Percentiles rank a stretch among this genome's conserved stretches.
Evolutionary conservation across 2,888 invertebrate genomes (phyloP).

Genomic region (Scrobipalpa costella): DNA sequence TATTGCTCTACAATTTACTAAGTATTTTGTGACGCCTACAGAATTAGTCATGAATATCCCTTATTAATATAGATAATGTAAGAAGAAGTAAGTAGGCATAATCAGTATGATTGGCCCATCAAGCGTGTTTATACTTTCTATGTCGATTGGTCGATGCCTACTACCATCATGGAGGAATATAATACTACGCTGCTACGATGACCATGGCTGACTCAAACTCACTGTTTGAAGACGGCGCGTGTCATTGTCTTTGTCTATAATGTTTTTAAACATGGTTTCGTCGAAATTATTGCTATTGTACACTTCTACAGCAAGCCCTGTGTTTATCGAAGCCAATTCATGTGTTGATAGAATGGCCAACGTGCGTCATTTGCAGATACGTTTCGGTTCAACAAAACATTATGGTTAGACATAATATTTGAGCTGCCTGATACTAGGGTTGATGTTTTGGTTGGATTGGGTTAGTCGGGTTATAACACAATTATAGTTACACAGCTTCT

Average conservation of each 20-base stretch:
- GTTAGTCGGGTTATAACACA: too few relatives aligned
- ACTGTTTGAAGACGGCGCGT: slow-evolving; percentile 74
- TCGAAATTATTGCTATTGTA: slow-evolving; percentile 56
- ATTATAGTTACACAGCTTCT: too few relatives aligned
- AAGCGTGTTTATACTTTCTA: too few relatives aligned
- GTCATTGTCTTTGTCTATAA: slow-evolving; percentile 70
- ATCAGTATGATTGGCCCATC: too few relatives aligned
- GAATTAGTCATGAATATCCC: too few relatives aligned
- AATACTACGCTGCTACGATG: slow-evolving; percentile 3
- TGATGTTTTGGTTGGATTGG: not conserved
- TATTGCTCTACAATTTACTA: too few relatives aligned
- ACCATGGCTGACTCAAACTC: slow-evolving; percentile 53
- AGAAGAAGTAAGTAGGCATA: too few relatives aligned
- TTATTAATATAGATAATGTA: too few relatives aligned
- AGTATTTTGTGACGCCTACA: too few relatives aligned
- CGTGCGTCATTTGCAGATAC: slow-evolving; percentile 23
- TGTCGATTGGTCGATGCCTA: too few relatives aligned
- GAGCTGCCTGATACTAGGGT: not conserved
- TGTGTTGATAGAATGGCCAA: slow-evolving; percentile 37
- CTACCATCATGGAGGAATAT: not conserved
- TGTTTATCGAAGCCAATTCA: slow-evolving; percentile 59
- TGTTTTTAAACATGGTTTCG: slow-evolving; percentile 65
- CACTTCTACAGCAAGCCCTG: slow-evolving; percentile 39
- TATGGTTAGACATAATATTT: slow-evolving; percentile 35
- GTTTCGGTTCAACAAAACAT: slow-evolving; percentile 21